Evolutionary conservation across 2,888 invertebrate species (phyloP), one percentile per base, ranked within the genome.

Genomic region (Dioctria linearis): DNA sequence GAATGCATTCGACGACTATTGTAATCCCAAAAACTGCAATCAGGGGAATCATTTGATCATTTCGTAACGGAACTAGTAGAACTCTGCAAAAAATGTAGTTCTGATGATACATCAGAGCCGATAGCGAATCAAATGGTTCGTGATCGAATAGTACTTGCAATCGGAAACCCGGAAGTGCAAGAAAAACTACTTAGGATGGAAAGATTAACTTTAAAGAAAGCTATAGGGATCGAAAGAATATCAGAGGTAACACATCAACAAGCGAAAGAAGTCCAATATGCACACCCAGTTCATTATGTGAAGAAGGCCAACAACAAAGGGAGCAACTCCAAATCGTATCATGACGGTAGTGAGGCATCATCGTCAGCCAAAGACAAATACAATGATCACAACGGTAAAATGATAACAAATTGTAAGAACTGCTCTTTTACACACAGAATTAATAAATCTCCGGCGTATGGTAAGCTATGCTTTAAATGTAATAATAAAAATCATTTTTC

Each of bases 191-290:
- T 76, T 0, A 13, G 59, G 5, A 59, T 43, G 43, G 76, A 76
- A 25, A 76, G 40, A 3, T 42, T 76, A 11, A 42, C 54, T 6
- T 59, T 59, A n/a, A 40, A 3, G 1, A 57, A 76, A 42, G 59
- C 61, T 4, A 40, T 57, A 3, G 59, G 59, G 13, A 0, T 76
- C 3, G 39, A 42, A 25, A 5, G 76, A 39, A 43, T 76, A 54
- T 6, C 54, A 3, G 76, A 76, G 40, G 40, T 57, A 1, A 59
- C 76, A 42, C 57, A 59, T 40, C 73, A 79, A 71, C 78, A 80
- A 11, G 78, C 78, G 1, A n/a, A 82, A 40, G 54, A 79, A 54
- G 67, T 80, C 71, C 80, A 80, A 63, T n/a, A 40, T 9, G 6
- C 66, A n/a, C 66, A 66, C 37, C 5, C 42, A 66, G 66, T 66